Evolutionary conservation across 2,888 invertebrate genomes (phyloP).

Genomic region (Aleiodes alternator): DNA sequence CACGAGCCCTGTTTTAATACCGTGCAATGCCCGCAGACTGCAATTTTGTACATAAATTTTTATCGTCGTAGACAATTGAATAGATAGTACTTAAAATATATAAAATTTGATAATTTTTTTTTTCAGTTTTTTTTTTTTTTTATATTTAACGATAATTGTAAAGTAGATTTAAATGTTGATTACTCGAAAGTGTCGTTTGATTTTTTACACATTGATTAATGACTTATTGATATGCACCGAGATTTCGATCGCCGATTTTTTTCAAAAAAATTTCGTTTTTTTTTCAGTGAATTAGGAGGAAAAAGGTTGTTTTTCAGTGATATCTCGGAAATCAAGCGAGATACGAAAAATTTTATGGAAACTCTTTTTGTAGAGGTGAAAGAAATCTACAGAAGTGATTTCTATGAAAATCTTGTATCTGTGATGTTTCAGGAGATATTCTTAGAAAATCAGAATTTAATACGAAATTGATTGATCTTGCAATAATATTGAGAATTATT

Average conservation of each 20-base stretch:
- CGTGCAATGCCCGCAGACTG: conserved; percentile 58
- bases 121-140: background rate
- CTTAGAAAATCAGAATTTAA: background rate
- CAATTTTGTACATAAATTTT: conserved; percentile 64
- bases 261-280: background rate
- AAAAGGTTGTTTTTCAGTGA: background rate
- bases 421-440: background rate
- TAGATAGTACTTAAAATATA: conserved; percentile 4
- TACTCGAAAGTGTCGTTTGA: conserved; percentile 2
- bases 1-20: conserved; percentile 35
- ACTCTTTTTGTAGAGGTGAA: too few relatives aligned
- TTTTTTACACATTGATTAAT: background rate
- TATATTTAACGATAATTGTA: background rate
- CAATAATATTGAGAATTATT: background rate
- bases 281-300: background rate
- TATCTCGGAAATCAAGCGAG: background rate
- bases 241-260: conserved; percentile 26
- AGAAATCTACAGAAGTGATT: too few relatives aligned
- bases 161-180: background rate
- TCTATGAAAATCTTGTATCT: too few relatives aligned
- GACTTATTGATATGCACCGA: conserved; percentile 29
- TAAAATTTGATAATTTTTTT: background rate
- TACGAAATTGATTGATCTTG: background rate
- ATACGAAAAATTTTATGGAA: background rate
- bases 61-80: conserved; percentile 34